A percentile compares a stretch with the other conserved stretches of the same genome.
phyloP scores from a whole-genome alignment of 2,888 invertebrate species.

The Lampropteryx suffumata region DNA sequence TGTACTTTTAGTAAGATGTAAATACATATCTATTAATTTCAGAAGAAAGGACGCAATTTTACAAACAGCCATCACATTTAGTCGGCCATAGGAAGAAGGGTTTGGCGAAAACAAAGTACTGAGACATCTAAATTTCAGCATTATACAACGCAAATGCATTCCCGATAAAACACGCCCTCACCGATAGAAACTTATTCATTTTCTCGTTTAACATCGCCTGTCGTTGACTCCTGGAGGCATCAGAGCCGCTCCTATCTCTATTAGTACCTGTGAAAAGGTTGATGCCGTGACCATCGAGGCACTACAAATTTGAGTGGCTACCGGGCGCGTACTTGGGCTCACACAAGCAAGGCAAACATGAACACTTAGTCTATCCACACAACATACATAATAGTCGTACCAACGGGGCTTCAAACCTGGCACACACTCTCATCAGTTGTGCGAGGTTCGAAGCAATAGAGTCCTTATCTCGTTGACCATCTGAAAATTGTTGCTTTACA shows the following conservation, averaged over 20 bases:
- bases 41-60: conserved; percentile 47
- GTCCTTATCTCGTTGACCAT: conserved; percentile 29
- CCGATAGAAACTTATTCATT: conserved; percentile 97
- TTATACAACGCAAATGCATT: conserved; percentile 41
- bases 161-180: conserved; percentile 81
- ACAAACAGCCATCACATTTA: conserved; percentile 69
- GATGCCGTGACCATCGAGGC: conserved; percentile 66
- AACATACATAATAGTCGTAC: conserved; percentile 38
- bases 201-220: conserved; percentile 95
- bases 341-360: conserved; percentile 26
- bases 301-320: conserved; percentile 42
- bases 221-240: conserved; percentile 88
- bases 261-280: conserved; percentile 80
- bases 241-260: conserved; percentile 85
- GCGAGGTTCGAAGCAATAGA: conserved; percentile 30
- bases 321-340: conserved; percentile 64
- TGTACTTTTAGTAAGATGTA: conserved; percentile 48
- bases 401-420: conserved; percentile 57
- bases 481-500: conserved; percentile 34
- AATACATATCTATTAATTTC: conserved; percentile 40
- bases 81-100: conserved; percentile 70
- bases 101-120: conserved; percentile 64
- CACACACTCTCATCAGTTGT: conserved; percentile 42
- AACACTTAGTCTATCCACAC: conserved; percentile 25
- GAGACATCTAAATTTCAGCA: conserved; percentile 66